Base-by-base conservation (phyloP, 2,797 vertebrate species). In the Falco novaeseelandiae region DNA sequence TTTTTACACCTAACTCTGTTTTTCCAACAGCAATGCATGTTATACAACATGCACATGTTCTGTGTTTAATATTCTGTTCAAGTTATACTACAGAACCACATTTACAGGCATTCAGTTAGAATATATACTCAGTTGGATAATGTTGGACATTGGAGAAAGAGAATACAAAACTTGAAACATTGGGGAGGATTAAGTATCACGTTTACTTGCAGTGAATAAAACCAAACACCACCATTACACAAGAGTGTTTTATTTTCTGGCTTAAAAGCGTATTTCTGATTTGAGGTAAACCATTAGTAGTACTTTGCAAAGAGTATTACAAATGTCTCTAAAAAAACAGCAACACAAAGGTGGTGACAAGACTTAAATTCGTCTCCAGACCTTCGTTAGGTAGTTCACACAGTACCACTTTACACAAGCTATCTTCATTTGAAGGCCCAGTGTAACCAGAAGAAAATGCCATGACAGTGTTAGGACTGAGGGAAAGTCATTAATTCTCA, bases 251-350 rank as follows among this genome's bases (percentile, higher is more conserved):
- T 98, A 98, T 98, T 97, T 93, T 93, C 83, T 91, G 89, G 73
- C 34, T 87, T 76, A 97, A 97, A 97, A 97, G 92, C 93, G 96
- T 93, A 91, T 93, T 97, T 96, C 87, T n/a, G 52, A 98, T 97
- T 95, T 96, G 97, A 98, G 97, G 96, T 97, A 97, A 98, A 97
- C 96, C 77, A 93, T 98, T 97, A 97, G 93, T 95, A 97, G 96
- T 83, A 78, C 83, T 93, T 96, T 97, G 95, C 96, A 93, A 96
- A 87, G 96, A 96, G 93, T 94, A 91, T 93, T 94, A 91, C 93
- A 97, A 97, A 83, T 32, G 62, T 95, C 91, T 97, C 93, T 96
- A 97, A 90, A 95, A 94, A 89, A 92, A 82, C 0, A 80, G 70
- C 71, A 82, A 85, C 61, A 70, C 71, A 80, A 89, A 92, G 40